Conservation (phyloP, 2,888 invertebrate species). For the Pachycephus smyrnensis region DNA sequence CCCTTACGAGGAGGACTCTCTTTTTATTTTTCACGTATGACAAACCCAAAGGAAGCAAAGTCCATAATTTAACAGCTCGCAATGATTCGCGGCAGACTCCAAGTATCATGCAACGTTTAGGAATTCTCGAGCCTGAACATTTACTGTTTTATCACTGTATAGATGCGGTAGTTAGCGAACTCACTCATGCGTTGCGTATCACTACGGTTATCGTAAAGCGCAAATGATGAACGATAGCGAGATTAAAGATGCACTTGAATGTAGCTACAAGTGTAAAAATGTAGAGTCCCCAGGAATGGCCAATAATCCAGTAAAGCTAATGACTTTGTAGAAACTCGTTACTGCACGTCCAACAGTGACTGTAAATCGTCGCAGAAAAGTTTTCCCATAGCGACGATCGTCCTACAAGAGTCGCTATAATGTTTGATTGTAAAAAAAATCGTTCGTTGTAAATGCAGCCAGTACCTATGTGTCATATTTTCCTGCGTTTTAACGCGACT, state of each 20-base stretch:
- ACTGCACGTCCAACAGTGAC: not conserved
- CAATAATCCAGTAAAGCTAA: not conserved
- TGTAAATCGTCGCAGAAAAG: not conserved
- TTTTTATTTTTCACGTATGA: not conserved
- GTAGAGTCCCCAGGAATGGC: not conserved
- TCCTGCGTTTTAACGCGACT: not conserved
- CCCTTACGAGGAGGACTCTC: not conserved
- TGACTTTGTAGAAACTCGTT: not conserved
- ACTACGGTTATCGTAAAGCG: not conserved
- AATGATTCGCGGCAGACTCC: constrained; percentile 26
- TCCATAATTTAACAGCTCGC: not conserved
- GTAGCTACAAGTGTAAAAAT: not conserved
- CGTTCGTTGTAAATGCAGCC: not conserved
- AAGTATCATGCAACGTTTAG: constrained; percentile 37
- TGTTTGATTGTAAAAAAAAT: not conserved
- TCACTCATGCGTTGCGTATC: not conserved
- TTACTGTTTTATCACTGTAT: not conserved
- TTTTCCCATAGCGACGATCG: not conserved
- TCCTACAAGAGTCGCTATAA: not conserved
- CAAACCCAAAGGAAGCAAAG: not conserved
- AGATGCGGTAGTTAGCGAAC: not conserved
- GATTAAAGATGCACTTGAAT: not conserved
- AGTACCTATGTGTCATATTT: not conserved
- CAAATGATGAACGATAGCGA: not conserved
- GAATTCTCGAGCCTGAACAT: constrained; percentile 23